Evolutionary conservation across 2,113 vertebrate species (phyloP), one percentile per base, ranked within the genome.

Genomic region (Lasiurus cinereus): DNA sequence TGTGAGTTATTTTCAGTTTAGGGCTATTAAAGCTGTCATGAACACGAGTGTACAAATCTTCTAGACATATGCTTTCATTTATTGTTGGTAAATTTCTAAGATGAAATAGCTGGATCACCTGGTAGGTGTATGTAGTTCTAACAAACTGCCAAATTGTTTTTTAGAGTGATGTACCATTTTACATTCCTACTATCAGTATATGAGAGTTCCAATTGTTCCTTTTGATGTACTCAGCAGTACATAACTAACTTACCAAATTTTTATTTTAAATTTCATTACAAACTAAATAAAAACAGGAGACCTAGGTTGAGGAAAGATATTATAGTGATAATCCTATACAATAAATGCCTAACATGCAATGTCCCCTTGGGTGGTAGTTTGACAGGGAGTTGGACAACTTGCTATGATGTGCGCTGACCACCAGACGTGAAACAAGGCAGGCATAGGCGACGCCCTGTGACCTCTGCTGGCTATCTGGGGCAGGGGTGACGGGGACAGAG

Each of bases 1-100:
- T 62, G 19, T 27, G 15, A 29, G 10, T 70, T 90, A 90, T 86
- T 96, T 83, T 43, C 31, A 33, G 31, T 69, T 86, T 56, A 43
- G 70, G 21, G 69, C 62, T 89, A 90, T 64, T 83, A 84, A 90
- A 90, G 56, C 52, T 87, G 27, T 50, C 31, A 39, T 48, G 24
- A 93, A 86, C 24, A 94, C 7, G 18, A 24, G 54, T 5, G 31
- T 66, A 76, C 19, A 82, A 94, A 22, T 43, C 50, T 54, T 85
- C 62, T 9, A 1, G 31, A 88, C 46, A 66, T 22, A 78, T 7
- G 15, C 19, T 83, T 91, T 83, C 62, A 85, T 69, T 79, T 62
- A 62, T 31, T 52, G 43, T 11, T 19, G 16, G 48, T 43, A 82
- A 95, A 54, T 85, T 94, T 46, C 43, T 82, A 74, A 39, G 39